These are phyloP conservation scores for Sussaba pulchella DNA, from an alignment of 2,888 invertebrate species.

Conservation along the genomic window DNA sequence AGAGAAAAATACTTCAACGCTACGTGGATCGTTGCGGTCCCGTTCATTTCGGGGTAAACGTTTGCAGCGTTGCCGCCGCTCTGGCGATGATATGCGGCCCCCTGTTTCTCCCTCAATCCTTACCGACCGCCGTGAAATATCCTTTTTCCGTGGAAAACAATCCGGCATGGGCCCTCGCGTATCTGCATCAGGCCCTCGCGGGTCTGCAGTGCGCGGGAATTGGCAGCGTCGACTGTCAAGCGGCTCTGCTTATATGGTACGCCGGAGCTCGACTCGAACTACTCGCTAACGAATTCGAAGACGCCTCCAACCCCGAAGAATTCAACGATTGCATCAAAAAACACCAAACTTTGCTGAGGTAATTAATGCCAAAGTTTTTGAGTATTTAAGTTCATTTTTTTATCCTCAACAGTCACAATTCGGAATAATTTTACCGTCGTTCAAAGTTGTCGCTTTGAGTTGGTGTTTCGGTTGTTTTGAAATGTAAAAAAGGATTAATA, in stretches of 20 bases:
- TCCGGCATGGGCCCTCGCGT: conserved; percentile 62
- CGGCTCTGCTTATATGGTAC: conserved; percentile 72
- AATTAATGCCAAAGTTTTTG: too few relatives aligned
- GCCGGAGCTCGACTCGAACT: conserved; percentile 68
- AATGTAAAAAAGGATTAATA: too few relatives aligned
- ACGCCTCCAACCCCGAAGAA: conserved; percentile 44
- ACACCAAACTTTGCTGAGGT: conserved; percentile 70
- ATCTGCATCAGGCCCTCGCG: conserved; percentile 70
- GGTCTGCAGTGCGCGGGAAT: conserved; percentile 69
- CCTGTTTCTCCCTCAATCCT: conserved; percentile 36
- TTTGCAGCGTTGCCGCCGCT: conserved; percentile 49
- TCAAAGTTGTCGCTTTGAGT: too few relatives aligned
- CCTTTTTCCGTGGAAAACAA: conserved; percentile 66
- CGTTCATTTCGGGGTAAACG: conserved; percentile 60
- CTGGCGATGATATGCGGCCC: conserved; percentile 52
- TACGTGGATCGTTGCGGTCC: conserved; percentile 63
- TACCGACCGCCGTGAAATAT: conserved; percentile 54
- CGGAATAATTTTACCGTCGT: too few relatives aligned
- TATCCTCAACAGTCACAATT: too few relatives aligned
- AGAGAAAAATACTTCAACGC: conserved; percentile 63
- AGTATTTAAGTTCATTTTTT: too few relatives aligned
- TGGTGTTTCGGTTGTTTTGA: too few relatives aligned
- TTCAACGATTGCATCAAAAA: conserved; percentile 67
- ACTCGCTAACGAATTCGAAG: conserved; percentile 58
- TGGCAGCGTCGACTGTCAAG: conserved; percentile 69